Percentiles rank a stretch among this genome's conserved stretches.
These are phyloP conservation scores for Margarornis squamiger DNA, from an alignment of 2,797 vertebrate genomes.

Conservation along the genomic window DNA sequence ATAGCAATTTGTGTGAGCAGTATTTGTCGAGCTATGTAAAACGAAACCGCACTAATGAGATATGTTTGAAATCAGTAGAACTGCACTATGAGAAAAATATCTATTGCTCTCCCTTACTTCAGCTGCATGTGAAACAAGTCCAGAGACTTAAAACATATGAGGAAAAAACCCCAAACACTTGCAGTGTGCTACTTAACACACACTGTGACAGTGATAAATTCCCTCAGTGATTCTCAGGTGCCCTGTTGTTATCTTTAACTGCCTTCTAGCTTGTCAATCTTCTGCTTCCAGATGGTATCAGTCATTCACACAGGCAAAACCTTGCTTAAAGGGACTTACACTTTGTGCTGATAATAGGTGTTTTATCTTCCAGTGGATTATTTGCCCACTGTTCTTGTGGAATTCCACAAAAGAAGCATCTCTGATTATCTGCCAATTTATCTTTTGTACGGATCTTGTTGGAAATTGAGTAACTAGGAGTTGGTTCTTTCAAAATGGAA, in stretches of 20 bases:
- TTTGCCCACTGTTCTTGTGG: conserved; percentile 54
- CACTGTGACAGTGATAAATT: conserved; percentile 69
- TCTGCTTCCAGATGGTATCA: conserved; percentile 68
- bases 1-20: background rate
- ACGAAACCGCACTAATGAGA: background rate
- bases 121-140: background rate
- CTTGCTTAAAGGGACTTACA: conserved; percentile 71
- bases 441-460: conserved; percentile 62
- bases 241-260: conserved; percentile 71
- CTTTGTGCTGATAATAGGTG: conserved; percentile 65
- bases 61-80: background rate
- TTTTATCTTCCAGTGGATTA: conserved; percentile 70
- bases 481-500: conserved; percentile 37
- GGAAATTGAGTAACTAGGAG: conserved; percentile 62
- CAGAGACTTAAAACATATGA: background rate
- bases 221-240: conserved; percentile 68
- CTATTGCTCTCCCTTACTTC: background rate
- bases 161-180: background rate
- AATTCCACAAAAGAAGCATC: conserved; percentile 62
- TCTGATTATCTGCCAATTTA: conserved; percentile 71
- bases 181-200: conserved; percentile 42
- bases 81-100: background rate
- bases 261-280: conserved; percentile 71
- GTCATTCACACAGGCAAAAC: conserved; percentile 63
- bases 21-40: background rate